Base-by-base conservation (phyloP, 2,797 vertebrate genomes). In the Botia almorhae region DNA sequence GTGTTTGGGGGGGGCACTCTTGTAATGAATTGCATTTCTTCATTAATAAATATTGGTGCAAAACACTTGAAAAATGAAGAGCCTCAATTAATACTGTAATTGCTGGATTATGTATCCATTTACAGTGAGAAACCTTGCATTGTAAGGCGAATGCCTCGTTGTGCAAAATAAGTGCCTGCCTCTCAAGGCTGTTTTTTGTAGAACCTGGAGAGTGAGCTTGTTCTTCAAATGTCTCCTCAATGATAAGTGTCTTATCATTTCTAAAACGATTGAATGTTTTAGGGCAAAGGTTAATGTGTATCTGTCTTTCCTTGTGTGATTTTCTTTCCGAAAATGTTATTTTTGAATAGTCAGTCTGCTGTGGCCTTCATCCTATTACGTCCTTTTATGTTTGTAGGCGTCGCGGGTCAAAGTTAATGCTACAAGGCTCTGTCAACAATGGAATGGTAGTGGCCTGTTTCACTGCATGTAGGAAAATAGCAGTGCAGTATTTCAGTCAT, bases 401-500 rank as follows among this genome's bases (percentile, higher is more conserved):
- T 56, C 11, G 4, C 13, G 10, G 56, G 11, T 2, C 23, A 26
- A 56, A 7, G 90, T 93, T 91, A 88, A 86, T 64, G 85, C 88
- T 17, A 88, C 88, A 87, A 78, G 82, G 87, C 88, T 91, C 89
- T 91, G 91, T 92, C 90, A 93, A 92, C 89, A 92, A 16, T 14
- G 83, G 88, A 90, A 89, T 87, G 85, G 88, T 87, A 82, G 77
- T 85, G 91, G 85, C 86, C n/a, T 53, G 36, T 39, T 39, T 11
- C 11, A 23, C 53, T 19, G n/a, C 21, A 51, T 17, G 21, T 56
- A 56, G 11, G 19, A 21, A n/a, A 56, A 21, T 8, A 56, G n/a
- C 55, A 21, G 55, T 21, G 19, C 55, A 3, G 3, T 56, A 21
- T 56, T 56, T 56, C 21, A 10, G 55, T 56, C 19, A 56, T 43